A percentile compares a stretch with the other conserved stretches of the same genome.
Evolutionary conservation across 2,888 invertebrate species (phyloP).

Genomic region (Ornithoptera alexandrae): DNA sequence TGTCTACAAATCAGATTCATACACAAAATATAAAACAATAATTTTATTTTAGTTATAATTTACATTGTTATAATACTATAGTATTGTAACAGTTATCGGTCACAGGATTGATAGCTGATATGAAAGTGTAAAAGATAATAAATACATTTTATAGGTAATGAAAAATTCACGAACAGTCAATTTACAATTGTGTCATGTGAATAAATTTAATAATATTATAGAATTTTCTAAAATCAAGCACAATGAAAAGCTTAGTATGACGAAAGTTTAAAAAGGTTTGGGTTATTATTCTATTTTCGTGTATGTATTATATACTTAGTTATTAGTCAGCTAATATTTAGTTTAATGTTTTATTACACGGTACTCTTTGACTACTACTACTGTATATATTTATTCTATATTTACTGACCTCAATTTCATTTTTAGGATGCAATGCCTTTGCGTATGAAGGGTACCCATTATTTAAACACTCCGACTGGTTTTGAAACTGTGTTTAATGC

Average conservation of each 20-base stretch:
- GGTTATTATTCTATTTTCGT: neutral
- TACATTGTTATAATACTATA: neutral
- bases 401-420: neutral
- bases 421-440: constrained; percentile 80
- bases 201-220: no score
- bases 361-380: no score
- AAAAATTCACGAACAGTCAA: neutral
- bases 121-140: neutral
- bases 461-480: constrained; percentile 76
- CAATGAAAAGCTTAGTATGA: no score
- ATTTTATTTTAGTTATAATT: neutral
- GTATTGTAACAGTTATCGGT: neutral
- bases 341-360: no score
- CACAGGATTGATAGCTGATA: neutral
- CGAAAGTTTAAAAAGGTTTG: no score
- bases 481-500: constrained; percentile 78
- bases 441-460: constrained; percentile 80
- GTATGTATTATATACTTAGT: no score
- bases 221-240: no score
- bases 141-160: neutral
- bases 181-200: no score
- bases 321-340: no score
- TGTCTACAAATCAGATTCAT: neutral
- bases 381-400: no score
- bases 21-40: neutral